Percentiles rank a stretch among this genome's conserved stretches.
phyloP scores from a whole-genome alignment of 92 coral and sea anemone genomes.

The Porites cylindrica region DNA sequence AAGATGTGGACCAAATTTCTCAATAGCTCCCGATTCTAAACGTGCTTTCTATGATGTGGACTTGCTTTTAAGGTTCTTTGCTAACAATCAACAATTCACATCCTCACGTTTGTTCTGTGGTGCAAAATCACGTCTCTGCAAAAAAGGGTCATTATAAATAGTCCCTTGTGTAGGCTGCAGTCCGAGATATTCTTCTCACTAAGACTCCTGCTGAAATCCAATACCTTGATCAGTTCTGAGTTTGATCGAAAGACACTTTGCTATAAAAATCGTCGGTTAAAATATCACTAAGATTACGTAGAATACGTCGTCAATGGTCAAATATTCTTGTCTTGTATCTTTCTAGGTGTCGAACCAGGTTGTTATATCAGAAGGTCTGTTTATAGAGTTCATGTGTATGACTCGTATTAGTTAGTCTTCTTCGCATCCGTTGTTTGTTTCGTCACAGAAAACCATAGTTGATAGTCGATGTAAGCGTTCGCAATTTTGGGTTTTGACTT shows the following conservation, averaged over 20 bases:
- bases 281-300: no score
- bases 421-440: neutral
- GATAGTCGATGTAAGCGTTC: neutral
- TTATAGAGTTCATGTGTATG: no score
- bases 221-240: no score
- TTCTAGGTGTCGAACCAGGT: neutral
- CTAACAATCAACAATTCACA: neutral
- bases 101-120: neutral
- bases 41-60: neutral
- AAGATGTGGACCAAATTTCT: neutral
- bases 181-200: neutral
- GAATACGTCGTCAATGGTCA: neutral
- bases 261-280: no score
- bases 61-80: neutral
- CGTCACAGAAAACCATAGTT: no score
- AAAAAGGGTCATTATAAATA: neutral
- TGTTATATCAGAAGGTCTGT: neutral
- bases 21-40: neutral
- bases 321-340: neutral
- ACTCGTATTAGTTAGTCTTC: neutral
- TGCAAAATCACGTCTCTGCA: neutral
- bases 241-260: no score
- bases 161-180: neutral
- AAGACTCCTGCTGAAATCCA: no score
- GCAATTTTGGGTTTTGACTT: neutral